Evolutionary conservation across 2,113 vertebrate genomes (phyloP).

Genomic region (Pelodiscus sinensis): DNA sequence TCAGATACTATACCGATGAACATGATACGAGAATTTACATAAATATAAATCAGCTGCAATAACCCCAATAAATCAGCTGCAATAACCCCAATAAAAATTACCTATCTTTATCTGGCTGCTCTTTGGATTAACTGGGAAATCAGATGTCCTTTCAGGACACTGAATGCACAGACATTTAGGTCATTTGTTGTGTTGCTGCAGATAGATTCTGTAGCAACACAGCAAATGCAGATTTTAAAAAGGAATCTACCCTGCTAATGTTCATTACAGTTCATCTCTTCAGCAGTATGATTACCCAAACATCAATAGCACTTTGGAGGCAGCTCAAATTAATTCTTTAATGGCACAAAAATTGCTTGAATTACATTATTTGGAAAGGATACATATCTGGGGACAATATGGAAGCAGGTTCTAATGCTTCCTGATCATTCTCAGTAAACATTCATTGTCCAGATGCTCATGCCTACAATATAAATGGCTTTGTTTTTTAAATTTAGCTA

Average conservation of each 20-base stretch:
- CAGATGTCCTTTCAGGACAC: neutral
- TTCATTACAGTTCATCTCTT: neutral
- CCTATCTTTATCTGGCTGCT: neutral
- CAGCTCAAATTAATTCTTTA: neutral
- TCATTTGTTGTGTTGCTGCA: neutral
- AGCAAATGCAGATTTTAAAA: neutral
- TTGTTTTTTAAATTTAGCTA: neutral
- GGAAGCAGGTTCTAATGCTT: accelerated
- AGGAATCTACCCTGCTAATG: neutral
- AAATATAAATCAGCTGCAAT: neutral
- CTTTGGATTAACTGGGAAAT: neutral
- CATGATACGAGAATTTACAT: neutral
- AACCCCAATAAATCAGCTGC: neutral
- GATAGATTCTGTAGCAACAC: neutral
- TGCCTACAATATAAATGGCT: neutral
- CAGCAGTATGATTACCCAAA: neutral
- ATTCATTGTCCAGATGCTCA: neutral
- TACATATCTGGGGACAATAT: neutral
- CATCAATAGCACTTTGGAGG: neutral
- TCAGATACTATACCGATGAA: neutral
- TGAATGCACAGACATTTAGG: neutral
- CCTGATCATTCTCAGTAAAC: neutral
- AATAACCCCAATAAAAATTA: neutral
- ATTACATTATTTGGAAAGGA: neutral
- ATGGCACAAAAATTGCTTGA: neutral